Base-by-base conservation (phyloP, 2,888 invertebrate species). In the Dromius quadrimaculatus region DNA sequence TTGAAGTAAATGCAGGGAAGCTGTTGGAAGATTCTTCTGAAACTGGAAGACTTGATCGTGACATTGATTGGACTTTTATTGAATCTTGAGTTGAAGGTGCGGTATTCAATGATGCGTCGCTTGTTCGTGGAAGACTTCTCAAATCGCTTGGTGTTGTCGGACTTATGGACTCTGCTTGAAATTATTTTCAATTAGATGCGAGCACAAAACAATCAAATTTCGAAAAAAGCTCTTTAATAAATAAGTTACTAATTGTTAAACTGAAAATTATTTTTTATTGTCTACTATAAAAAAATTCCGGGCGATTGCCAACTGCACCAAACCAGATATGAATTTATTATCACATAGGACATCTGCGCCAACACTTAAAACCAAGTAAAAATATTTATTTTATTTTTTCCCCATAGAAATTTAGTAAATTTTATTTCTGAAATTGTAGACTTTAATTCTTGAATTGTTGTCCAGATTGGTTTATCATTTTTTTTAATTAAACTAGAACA, bases 141-240 rank as follows among this genome's bases (percentile, higher is more conserved):
- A 57, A n/a, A 8, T 57, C 66, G 13, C 62, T 70, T 38, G 70
- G 62, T 8, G 68, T 59, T 28, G 59, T 20, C 28, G 68, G 68
- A 57, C 38, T 36, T 17, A 36, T 47, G 17, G 70, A 70, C 20
- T 70, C 70, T 70, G 62, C 47, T 59, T 45, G 36, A 34, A 64
- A 64, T 41, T 4, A 64, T 13, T 20, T 32, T 15, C 3, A 23
- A 22, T 38, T 20, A 62, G 3, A 28, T 5, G 28, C 28, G 28
- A 19, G 5, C 28, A 28, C 6, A 13, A 28, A 1, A n/a, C 6
- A 57, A 11, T 57, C n/a, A 45, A 20, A 28, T n/a, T n/a, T n/a
- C n/a, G n/a, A n/a, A n/a, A n/a, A n/a, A n/a, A n/a, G n/a, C n/a
- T n/a, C n/a, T n/a, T 13, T 19, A 62, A 62, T 13, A 22, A 6